A percentile compares a stretch with the other conserved stretches of the same genome.
These are phyloP conservation scores for Dryadula phaetusa DNA, from an alignment of 2,888 invertebrate species.

Conservation along the genomic window DNA sequence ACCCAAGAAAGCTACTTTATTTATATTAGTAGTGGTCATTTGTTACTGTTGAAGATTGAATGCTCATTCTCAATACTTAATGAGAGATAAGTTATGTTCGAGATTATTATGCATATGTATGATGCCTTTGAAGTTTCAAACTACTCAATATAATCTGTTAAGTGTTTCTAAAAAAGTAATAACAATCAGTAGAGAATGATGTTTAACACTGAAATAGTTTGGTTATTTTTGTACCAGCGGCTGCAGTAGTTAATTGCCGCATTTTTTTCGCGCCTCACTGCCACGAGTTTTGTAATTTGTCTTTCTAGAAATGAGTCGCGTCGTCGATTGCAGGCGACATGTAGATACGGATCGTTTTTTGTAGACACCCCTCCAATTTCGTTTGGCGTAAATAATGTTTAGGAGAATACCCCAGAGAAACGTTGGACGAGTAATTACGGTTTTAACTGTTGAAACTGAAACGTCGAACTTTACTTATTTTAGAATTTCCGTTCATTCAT, in stretches of 20 bases:
- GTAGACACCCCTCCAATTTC: slow-evolving; percentile 73
- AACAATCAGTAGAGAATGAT: slow-evolving; percentile 39
- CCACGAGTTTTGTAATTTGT: slow-evolving; percentile 81
- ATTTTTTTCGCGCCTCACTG: slow-evolving; percentile 78
- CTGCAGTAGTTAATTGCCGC: slow-evolving; percentile 78
- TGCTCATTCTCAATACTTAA: slow-evolving; percentile 55
- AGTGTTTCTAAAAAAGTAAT: slow-evolving; percentile 20
- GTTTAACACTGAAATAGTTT: slow-evolving; percentile 64
- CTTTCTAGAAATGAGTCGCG: slow-evolving; percentile 84
- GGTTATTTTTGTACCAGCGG: slow-evolving; percentile 68
- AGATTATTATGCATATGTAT: slow-evolving; percentile 36
- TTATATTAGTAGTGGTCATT: slow-evolving; percentile 69
- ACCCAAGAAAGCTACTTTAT: slow-evolving; percentile 65
- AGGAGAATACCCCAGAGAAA: slow-evolving; percentile 79
- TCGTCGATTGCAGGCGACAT: slow-evolving; percentile 81
- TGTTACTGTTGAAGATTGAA: slow-evolving; percentile 63
- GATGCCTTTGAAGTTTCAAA: slow-evolving; percentile 45
- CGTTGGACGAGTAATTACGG: slow-evolving; percentile 82
- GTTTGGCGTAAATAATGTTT: slow-evolving; percentile 80
- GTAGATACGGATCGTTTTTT: slow-evolving; percentile 70
- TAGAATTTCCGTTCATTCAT: slow-evolving; percentile 57
- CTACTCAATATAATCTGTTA: slow-evolving; percentile 29
- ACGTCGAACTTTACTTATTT: slow-evolving; percentile 79
- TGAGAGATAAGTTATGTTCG: slow-evolving; percentile 47
- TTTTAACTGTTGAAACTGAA: slow-evolving; percentile 79